A percentile compares a stretch with the other conserved stretches of the same genome.
Evolutionary conservation across 2,888 invertebrate species (phyloP).

Genomic region (Drosophila borealis): DNA sequence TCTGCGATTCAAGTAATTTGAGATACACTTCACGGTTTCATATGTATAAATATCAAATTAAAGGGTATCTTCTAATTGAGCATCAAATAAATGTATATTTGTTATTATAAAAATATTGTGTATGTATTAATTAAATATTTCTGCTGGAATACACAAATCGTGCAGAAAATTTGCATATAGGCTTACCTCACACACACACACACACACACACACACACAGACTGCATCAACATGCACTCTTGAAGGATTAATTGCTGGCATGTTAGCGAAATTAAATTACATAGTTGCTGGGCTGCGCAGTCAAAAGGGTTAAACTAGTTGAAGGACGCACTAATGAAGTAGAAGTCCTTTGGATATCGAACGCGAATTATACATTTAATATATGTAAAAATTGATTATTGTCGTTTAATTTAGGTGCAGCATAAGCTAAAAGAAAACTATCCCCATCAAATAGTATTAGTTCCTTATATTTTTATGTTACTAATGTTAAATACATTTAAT

Average conservation of each 20-base stretch:
- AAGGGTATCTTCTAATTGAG: slow-evolving; percentile 4
- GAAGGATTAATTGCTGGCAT: slow-evolving; percentile 63
- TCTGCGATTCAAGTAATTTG: too few relatives aligned
- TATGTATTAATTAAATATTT: slow-evolving; percentile 62
- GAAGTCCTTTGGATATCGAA: background rate
- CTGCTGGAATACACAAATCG: slow-evolving; percentile 53
- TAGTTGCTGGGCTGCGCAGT: slow-evolving; percentile 19
- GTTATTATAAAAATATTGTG: slow-evolving; percentile 18
- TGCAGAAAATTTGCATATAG: slow-evolving; percentile 51
- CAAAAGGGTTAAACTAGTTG: slow-evolving; percentile 9
- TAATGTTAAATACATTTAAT: too few relatives aligned
- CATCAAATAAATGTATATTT: background rate
- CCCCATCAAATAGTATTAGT: too few relatives aligned
- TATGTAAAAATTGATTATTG: background rate
- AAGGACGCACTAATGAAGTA: slow-evolving; percentile 1
- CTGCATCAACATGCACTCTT: slow-evolving; percentile 40
- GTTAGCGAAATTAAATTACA: slow-evolving; percentile 51
- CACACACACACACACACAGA: slow-evolving; percentile 5
- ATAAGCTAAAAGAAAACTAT: too few relatives aligned
- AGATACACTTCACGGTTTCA: too few relatives aligned
- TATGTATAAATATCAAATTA: background rate
- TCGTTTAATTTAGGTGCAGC: too few relatives aligned
- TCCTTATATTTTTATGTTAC: too few relatives aligned
- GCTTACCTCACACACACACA: slow-evolving; percentile 23
- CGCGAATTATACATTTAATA: background rate